Base-by-base conservation (phyloP, 2,113 vertebrate genomes). In the Takifugu flavidus region DNA sequence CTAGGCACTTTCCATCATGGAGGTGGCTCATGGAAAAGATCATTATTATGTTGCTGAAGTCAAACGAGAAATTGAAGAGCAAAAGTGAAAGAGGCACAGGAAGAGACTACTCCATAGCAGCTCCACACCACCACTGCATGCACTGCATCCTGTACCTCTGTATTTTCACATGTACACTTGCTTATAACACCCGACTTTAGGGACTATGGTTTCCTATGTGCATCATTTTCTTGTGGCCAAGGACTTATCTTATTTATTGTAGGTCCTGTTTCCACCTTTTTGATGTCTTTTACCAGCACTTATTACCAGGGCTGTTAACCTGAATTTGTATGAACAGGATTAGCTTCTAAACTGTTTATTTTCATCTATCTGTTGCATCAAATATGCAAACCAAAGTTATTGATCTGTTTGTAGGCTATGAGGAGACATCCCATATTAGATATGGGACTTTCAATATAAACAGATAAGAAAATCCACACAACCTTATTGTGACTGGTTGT, bases 1-100 rank as follows among this genome's bases (percentile, higher is more conserved):
- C 55, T 80, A 98, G 96, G 96, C 96, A 65, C 69, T 97, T 20
- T 92, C 91, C 39, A 95, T 99, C 87, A 99, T 99, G 97, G 95
- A 96, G 78, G 90, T 99, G 58, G 95, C 94, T 51, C 95, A 98
- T 20, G 97, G 97, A 69, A 95, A 96, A 72, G 95, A 99, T 80
- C 96, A 99, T 76, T 92, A 93, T 46, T 98, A 98, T 88, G 88
- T 98, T 79, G 91, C 92, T 1, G 96, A 98, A 87, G 94, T 99
- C 82, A 92, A 93, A 86, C 93, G 92, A 72, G 96, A 99, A 86
- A 93, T 98, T 26, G 93, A 93, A 65, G 92, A 92, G 72, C 92
- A 92, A 49, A 80, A 82, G 28, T 92, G 72, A 87, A 59, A 8
- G 25, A 53, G 25, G 39, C 25, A 14, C 27, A 58, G 67, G 54